Evolutionary conservation across 1,140 invertebrate genomes (phyloP).

Genomic region (Bombus difficillimus): DNA sequence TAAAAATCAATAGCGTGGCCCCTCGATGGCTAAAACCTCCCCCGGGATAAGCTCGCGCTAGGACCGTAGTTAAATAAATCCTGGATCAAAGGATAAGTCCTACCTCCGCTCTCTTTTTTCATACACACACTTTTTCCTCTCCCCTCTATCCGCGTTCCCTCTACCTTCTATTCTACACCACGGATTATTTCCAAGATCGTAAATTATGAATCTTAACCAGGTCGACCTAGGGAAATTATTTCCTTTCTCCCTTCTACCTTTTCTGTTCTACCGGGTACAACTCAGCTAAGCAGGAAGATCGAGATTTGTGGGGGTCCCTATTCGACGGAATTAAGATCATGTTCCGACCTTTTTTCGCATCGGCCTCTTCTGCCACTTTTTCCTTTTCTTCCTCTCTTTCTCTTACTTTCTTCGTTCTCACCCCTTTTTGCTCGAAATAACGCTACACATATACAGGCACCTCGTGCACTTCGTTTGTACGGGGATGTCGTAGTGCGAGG

Average conservation of each 20-base stretch:
- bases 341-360: constrained; percentile 48
- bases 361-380: background rate
- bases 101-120: constrained; percentile 65
- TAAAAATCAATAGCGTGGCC: constrained; percentile 82
- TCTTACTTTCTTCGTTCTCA: constrained; percentile 17
- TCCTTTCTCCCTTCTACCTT: constrained; percentile 38
- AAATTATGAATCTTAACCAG: constrained; percentile 80
- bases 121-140: constrained; percentile 58
- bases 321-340: constrained; percentile 77
- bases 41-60: constrained; percentile 81
- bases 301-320: constrained; percentile 74
- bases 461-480: constrained; percentile 24
- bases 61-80: constrained; percentile 83
- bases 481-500: constrained; percentile 67
- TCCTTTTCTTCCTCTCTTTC: background rate
- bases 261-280: constrained; percentile 54
- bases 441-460: background rate
- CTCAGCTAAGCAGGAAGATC: constrained; percentile 74
- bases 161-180: constrained; percentile 20
- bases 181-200: constrained; percentile 78
- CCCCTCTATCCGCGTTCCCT: constrained; percentile 42
- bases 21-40: constrained; percentile 80
- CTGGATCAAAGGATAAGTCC: constrained; percentile 82
- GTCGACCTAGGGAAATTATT: constrained; percentile 74
- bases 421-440: background rate